A percentile compares a stretch with the other conserved stretches of the same genome.
Evolutionary conservation across 2,113 vertebrate genomes (phyloP).

Genomic region (Brachyistius frenatus): DNA sequence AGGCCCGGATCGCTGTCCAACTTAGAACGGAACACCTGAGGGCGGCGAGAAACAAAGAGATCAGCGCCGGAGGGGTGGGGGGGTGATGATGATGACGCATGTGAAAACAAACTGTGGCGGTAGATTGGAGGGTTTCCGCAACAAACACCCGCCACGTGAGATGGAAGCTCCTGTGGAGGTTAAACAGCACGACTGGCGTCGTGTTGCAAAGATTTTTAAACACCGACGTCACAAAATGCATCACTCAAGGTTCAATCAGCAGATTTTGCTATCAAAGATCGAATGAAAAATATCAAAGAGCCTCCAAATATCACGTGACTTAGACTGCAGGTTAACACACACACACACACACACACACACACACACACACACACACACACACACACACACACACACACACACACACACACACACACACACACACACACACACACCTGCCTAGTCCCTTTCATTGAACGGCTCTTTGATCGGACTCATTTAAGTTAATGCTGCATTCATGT

Average conservation of each 20-base stretch:
- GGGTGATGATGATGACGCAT: background rate
- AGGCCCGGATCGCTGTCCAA: conserved; percentile 83
- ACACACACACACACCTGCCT: background rate
- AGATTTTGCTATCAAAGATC: conserved; percentile 4
- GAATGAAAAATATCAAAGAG: conserved; percentile 18
- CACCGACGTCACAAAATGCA: background rate
- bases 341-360: conserved; percentile 26
- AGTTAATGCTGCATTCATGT: conserved; percentile 25
- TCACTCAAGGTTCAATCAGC: background rate
- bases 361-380: no score
- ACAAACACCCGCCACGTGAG: background rate
- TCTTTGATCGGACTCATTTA: conserved; percentile 26
- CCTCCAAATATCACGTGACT: background rate
- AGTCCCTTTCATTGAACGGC: background rate
- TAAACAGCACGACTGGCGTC: background rate
- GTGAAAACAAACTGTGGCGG: background rate
- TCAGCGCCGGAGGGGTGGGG: background rate
- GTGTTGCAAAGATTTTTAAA: background rate
- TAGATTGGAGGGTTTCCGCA: background rate
- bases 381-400: conserved; percentile 21
- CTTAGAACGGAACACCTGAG: conserved; percentile 92
- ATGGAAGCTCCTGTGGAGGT: conserved; percentile 16
- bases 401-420: conserved; percentile 23
- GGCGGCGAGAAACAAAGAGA: background rate
- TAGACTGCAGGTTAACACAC: background rate